Base-by-base conservation (phyloP, 2,113 vertebrate species). In the Lepisosteus osseus region DNA sequence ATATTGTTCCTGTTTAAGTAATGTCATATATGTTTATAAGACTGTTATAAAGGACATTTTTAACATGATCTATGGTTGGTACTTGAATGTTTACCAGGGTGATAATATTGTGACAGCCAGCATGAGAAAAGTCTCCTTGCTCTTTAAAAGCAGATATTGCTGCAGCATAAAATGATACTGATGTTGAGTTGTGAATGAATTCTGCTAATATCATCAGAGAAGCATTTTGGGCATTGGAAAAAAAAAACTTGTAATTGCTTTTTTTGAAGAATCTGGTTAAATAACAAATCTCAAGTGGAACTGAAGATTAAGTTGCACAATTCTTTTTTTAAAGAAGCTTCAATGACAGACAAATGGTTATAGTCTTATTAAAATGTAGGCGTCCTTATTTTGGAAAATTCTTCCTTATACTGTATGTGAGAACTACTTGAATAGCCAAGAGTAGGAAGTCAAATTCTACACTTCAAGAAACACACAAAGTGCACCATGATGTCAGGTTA, bases 161-260 rank as follows among this genome's bases (percentile, higher is more conserved):
- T 51, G 72, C 11, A 59, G 74, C 69, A 62, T 73, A 70, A 83
- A 76, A 70, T 74, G 69, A 75, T 81, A 83, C 81, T 80, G 79
- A 57, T 51, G 72, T 72, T 65, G 77, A 82, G 75, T 69, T 76
- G 76, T 78, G 12, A 5, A 79, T 76, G 80, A 65, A 73, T 82
- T 83, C 75, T 78, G 69, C 71, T 78, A 79, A 85, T 75, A 82
- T 85, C 76, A 85, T 86, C 84, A 84, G 85, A 85, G 78, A 71
- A 77, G 73, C 41, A 71, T 72, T 59, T 61, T 73, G 47, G 42
- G 45, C 47, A 51, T 51, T 72, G 65, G 65, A 69, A 77, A 72
- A 82, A 29, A 29, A 61, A 80, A 59, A 55, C 43, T 54, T 17
- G 61, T 75, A 69, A 74, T 70, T 80, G 76, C 74, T 78, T 83